Evolutionary conservation across 1,140 invertebrate genomes (phyloP).

Genomic region (Drosophila pruinosa): DNA sequence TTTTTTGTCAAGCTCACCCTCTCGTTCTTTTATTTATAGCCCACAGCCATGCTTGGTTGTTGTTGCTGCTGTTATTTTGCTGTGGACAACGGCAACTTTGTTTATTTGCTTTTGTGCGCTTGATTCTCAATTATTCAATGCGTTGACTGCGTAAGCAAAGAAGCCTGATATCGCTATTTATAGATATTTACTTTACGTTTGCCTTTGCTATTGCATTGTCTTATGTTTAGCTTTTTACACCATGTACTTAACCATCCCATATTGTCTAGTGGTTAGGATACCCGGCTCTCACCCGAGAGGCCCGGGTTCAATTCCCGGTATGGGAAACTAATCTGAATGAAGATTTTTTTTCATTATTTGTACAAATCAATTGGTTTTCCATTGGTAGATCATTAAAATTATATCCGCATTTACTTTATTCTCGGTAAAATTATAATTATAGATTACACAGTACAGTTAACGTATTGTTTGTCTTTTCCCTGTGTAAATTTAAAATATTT

Average conservation of each 20-base stretch:
- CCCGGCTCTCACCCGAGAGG: conserved; percentile 92
- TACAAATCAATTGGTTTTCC: background rate
- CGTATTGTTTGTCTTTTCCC: background rate
- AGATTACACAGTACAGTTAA: too few species aligned
- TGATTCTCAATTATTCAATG: conserved; percentile 31
- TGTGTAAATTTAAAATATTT: background rate
- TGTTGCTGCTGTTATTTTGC: background rate
- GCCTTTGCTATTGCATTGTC: background rate
- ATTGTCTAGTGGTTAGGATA: conserved; percentile 92
- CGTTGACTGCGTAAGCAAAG: conserved; percentile 4
- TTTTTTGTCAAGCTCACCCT: conserved; percentile 26
- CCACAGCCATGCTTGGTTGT: conserved; percentile 19
- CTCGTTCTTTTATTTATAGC: conserved; percentile 17
- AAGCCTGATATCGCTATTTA: conserved; percentile 11
- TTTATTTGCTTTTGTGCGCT: conserved; percentile 23
- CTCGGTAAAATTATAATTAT: too few species aligned
- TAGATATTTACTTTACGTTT: conserved; percentile 13
- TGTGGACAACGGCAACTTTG: conserved; percentile 29
- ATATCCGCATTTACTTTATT: too few species aligned
- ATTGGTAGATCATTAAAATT: too few species aligned
- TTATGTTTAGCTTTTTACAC: background rate
- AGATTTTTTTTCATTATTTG: background rate
- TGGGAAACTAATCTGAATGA: conserved; percentile 87
- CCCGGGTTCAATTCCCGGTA: conserved; percentile 94
- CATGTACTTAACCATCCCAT: conserved; percentile 75